Percentiles rank a stretch among this genome's conserved stretches.
phyloP scores from a whole-genome alignment of 2,113 vertebrate species.

The Plectropomus leopardus region DNA sequence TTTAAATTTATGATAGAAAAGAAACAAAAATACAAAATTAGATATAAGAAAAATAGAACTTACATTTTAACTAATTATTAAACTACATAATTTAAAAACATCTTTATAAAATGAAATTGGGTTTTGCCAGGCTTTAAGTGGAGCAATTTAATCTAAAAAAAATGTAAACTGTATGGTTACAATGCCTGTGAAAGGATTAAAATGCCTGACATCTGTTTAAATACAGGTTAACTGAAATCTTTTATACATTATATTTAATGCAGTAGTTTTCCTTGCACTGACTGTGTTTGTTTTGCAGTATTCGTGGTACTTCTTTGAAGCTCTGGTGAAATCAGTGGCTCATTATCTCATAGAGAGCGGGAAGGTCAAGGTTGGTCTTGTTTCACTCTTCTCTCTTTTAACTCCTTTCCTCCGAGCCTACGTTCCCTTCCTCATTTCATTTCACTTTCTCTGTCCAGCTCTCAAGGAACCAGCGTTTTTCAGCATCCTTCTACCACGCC shows the following conservation, averaged over 20 bases:
- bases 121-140: no score
- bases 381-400: not conserved
- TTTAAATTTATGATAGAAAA: no score
- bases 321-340: slow-evolving; percentile 96
- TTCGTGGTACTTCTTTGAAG: slow-evolving; percentile 99
- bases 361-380: slow-evolving; percentile 90
- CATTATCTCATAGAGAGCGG: slow-evolving; percentile 93
- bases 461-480: slow-evolving; percentile 94
- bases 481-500: slow-evolving; percentile 92
- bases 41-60: no score
- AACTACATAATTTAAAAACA: no score
- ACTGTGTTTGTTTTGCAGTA: slow-evolving; percentile 86
- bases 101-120: no score
- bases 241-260: no score
- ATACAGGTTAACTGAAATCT: not conserved
- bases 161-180: no score
- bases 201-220: not conserved
- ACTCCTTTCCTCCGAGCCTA: not conserved
- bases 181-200: no score
- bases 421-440: not conserved
- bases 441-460: slow-evolving; percentile 79
- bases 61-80: no score
- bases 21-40: no score
- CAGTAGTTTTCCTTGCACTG: not conserved
- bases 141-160: no score